A percentile compares a stretch with the other conserved stretches of the same genome.
These are phyloP conservation scores for Uria lomvia DNA, from an alignment of 2,113 vertebrate genomes.

Conservation along the genomic window DNA sequence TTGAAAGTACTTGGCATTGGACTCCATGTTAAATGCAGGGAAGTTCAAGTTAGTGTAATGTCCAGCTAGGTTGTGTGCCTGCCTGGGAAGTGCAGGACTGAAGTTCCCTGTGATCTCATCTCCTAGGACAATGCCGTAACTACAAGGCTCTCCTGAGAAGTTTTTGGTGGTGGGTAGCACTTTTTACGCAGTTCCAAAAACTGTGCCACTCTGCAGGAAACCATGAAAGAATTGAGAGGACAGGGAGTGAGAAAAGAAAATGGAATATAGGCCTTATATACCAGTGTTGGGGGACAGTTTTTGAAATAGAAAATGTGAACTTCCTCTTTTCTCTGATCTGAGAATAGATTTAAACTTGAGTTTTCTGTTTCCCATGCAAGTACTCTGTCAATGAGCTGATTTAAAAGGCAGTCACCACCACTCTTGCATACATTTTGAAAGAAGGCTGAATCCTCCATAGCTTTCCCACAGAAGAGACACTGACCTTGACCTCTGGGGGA, in stretches of 20 bases:
- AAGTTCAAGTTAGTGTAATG: rapidly evolving
- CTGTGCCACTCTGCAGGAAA: background rate
- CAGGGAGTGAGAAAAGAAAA: background rate
- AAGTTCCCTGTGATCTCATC: background rate
- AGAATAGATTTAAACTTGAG: background rate
- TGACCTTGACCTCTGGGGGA: background rate
- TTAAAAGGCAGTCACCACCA: background rate
- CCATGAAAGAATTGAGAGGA: background rate
- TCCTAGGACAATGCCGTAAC: background rate
- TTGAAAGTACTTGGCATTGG: rapidly evolving
- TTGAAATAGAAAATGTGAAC: background rate
- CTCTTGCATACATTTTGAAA: background rate
- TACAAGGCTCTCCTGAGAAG: background rate
- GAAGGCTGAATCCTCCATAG: background rate
- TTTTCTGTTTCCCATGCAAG: background rate
- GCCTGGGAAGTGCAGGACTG: background rate
- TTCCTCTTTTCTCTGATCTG: background rate
- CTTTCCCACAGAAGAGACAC: background rate
- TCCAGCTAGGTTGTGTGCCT: background rate
- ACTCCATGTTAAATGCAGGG: background rate
- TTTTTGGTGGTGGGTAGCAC: background rate
- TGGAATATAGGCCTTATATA: background rate
- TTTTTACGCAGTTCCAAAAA: background rate
- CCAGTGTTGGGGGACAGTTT: background rate
- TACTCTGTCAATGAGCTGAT: background rate